A percentile compares a stretch with the other conserved stretches of the same genome.
Evolutionary conservation across 1,140 invertebrate species (phyloP).

Genomic region (Apis florea): DNA sequence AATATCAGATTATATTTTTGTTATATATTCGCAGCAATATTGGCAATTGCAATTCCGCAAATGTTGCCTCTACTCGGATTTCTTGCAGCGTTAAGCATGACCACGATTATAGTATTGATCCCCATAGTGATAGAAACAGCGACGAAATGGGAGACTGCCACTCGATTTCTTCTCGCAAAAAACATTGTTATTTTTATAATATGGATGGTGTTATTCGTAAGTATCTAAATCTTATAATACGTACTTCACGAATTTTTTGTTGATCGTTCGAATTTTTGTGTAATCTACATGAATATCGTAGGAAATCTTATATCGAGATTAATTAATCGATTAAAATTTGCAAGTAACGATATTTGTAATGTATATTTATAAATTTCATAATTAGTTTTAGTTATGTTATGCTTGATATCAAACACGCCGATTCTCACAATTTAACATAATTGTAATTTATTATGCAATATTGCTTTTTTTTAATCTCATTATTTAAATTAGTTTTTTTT

Average conservation of each 20-base stretch:
- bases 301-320: no score
- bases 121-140: slow-evolving; percentile 84
- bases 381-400: no score
- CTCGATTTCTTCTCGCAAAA: slow-evolving; percentile 49
- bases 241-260: background rate
- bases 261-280: background rate
- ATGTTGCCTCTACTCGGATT: slow-evolving; percentile 66
- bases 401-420: no score
- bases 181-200: slow-evolving; percentile 58
- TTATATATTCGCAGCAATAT: slow-evolving; percentile 45
- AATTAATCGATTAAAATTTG: no score
- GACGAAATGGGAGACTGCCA: slow-evolving; percentile 63
- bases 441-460: no score
- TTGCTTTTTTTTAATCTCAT: no score
- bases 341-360: no score
- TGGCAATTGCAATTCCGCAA: slow-evolving; percentile 64
- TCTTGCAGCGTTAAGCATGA: slow-evolving; percentile 61
- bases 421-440: no score
- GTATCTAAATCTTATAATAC: background rate
- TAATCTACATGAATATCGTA: background rate
- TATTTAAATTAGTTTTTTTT: no score
- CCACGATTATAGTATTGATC: slow-evolving; percentile 78
- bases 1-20: background rate
- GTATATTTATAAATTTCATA: no score
- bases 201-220: slow-evolving; percentile 63